Percentiles rank a stretch among this genome's conserved stretches.
Evolutionary conservation across 2,888 invertebrate species (phyloP).

Genomic region (Keiferia lycopersicella): DNA sequence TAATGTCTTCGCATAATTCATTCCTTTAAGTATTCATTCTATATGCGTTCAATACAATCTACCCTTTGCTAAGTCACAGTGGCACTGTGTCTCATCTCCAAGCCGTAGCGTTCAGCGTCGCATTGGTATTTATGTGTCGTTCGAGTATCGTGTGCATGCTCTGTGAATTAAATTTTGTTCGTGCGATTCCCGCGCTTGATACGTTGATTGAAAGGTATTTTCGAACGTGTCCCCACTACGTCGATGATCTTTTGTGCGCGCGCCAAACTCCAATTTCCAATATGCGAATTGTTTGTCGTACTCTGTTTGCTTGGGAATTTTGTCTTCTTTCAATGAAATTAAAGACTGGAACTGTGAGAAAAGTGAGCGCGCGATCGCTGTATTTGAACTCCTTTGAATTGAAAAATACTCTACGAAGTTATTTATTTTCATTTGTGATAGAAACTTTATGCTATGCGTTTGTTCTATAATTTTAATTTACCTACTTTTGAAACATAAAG

Average conservation of each 20-base stretch:
- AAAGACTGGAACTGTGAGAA: slow-evolving; percentile 1
- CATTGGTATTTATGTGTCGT: slow-evolving; percentile 59
- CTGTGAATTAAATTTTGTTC: slow-evolving; percentile 59
- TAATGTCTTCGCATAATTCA: too few species aligned
- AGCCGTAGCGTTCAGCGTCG: slow-evolving; percentile 40
- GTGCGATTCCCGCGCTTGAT: slow-evolving; percentile 53
- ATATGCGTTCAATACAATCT: neutral
- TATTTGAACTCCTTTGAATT: slow-evolving; percentile 10
- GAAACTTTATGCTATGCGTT: neutral
- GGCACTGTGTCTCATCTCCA: neutral
- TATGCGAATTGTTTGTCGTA: slow-evolving; percentile 17
- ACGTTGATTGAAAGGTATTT: slow-evolving; percentile 68
- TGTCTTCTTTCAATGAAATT: slow-evolving; percentile 12
- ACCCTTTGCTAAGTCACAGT: neutral
- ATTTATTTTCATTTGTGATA: neutral
- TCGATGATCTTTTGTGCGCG: slow-evolving; percentile 32
- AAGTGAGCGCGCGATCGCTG: neutral
- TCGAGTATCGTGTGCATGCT: slow-evolving; percentile 55
- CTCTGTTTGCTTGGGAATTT: slow-evolving; percentile 12
- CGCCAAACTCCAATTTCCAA: slow-evolving; percentile 27
- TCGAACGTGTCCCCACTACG: slow-evolving; percentile 47
- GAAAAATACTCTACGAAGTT: neutral
- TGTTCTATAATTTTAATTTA: neutral
- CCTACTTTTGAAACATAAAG: too few species aligned
- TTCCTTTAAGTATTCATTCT: too few species aligned